phyloP scores from a whole-genome alignment of 2,888 invertebrate genomes.

The Perizoma affinitatum region DNA sequence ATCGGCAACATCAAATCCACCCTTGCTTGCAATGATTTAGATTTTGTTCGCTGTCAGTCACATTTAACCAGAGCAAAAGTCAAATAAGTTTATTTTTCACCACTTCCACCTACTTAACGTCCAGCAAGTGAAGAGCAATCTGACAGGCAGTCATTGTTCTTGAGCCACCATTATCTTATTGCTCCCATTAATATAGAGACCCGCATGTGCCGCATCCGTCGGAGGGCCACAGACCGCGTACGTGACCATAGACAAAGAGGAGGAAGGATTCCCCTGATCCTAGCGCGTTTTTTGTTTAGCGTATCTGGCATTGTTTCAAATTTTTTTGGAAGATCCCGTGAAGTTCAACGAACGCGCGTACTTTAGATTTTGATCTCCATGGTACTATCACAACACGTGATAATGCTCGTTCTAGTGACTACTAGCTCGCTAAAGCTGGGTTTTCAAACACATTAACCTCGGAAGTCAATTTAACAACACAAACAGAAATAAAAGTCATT shows the following conservation, averaged over 20 bases:
- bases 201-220: conserved; percentile 76
- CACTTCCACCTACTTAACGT: conserved; percentile 40
- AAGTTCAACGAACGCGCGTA: conserved; percentile 38
- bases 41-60: conserved; percentile 16
- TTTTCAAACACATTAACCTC: conserved; percentile 28
- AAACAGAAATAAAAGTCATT: conserved; percentile 59
- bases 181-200: conserved; percentile 66
- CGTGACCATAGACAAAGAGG: conserved; percentile 76
- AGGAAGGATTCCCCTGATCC: conserved; percentile 53
- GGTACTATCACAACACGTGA: too few relatives aligned
- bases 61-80: conserved; percentile 9
- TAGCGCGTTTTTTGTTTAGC: conserved; percentile 60
- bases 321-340: conserved; percentile 50
- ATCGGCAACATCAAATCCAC: too few relatives aligned
- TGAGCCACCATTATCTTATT: conserved; percentile 75
- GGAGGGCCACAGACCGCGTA: conserved; percentile 56
- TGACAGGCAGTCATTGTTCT: conserved; percentile 67
- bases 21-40: not conserved
- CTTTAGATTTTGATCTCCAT: not conserved
- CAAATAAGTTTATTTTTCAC: conserved; percentile 19
- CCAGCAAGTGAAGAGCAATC: conserved; percentile 43
- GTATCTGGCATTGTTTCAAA: conserved; percentile 32
- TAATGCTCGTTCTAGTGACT: not conserved
- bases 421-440: conserved; percentile 7
- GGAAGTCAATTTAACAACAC: conserved; percentile 31